phyloP scores from a whole-genome alignment of 2,113 vertebrate species.

The Hoplias malabaricus region DNA sequence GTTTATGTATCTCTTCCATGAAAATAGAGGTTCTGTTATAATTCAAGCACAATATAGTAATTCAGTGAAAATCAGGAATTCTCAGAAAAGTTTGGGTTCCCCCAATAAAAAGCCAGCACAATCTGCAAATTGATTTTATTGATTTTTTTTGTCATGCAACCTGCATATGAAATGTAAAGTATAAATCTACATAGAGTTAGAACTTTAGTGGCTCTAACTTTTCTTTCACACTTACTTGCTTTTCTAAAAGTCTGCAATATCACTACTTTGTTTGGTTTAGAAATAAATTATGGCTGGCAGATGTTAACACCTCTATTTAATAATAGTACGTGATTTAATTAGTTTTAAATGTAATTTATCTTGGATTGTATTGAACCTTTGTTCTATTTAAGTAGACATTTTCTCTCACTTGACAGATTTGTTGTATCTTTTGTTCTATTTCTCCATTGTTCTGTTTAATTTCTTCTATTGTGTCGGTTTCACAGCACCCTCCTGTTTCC shows the following conservation, averaged over 20 bases:
- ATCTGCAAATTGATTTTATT: constrained; percentile 17
- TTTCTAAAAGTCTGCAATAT: not conserved
- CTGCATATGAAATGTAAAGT: not conserved
- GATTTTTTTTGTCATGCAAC: not conserved
- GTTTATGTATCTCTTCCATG: not conserved
- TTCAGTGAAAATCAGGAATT: not conserved
- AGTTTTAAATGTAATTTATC: not conserved
- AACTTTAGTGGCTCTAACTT: not conserved
- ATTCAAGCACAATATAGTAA: not conserved
- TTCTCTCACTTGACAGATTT: not conserved
- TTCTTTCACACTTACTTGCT: not conserved
- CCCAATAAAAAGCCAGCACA: not conserved
- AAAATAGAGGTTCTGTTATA: not conserved
- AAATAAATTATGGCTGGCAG: not conserved
- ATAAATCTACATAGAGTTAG: not conserved
- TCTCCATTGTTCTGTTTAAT: not conserved
- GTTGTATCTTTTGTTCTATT: not conserved
- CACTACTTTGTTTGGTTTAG: not conserved
- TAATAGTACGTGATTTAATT: constrained; percentile 19
- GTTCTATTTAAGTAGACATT: not conserved
- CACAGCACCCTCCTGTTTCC: not conserved
- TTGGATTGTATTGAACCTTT: constrained; percentile 27
- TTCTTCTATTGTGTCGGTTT: not conserved
- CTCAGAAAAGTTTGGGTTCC: not conserved
- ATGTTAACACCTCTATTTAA: not conserved